A percentile compares a stretch with the other conserved stretches of the same genome.
phyloP scores from a whole-genome alignment of 2,888 invertebrate genomes.

The Lepetodrilus schrolli region DNA sequence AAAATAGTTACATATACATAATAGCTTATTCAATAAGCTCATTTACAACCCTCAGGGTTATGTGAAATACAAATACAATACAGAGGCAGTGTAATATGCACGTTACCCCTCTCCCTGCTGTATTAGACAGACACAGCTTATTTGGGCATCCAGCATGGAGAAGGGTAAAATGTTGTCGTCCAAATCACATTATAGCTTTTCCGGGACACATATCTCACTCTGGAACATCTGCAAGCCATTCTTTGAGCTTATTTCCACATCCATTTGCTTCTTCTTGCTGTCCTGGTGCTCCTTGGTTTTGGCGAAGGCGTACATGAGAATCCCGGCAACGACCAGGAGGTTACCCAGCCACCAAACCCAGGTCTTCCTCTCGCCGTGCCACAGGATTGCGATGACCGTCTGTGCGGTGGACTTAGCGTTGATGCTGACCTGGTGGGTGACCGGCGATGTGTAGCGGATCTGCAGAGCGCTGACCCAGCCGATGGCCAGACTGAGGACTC shows the following conservation, averaged over 20 bases:
- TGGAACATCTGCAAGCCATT: no score
- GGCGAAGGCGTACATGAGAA: constrained; percentile 66
- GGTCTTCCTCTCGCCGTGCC: constrained; percentile 67
- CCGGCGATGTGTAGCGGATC: constrained; percentile 73
- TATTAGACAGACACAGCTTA: no score
- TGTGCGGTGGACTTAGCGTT: constrained; percentile 74
- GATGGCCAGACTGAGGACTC: constrained; percentile 67
- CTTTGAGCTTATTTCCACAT: not conserved
- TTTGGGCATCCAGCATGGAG: no score
- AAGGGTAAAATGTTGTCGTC: no score
- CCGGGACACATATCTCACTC: no score
- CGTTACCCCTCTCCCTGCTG: no score
- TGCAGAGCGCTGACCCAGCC: constrained; percentile 74
- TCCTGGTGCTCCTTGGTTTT: constrained; percentile 51
- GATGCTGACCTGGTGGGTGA: constrained; percentile 74
- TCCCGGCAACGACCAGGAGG: constrained; percentile 69
- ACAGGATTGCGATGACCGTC: constrained; percentile 72
- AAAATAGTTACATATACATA: no score
- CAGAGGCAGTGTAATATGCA: no score
- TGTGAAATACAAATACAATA: no score
- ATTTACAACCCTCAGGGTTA: no score
- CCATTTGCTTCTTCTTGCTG: not conserved
- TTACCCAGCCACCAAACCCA: constrained; percentile 73
- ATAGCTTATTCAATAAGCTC: no score
- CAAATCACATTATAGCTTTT: no score